Evolutionary conservation across 1,140 invertebrate species (phyloP), one percentile per base, ranked within the genome.

Genomic region (Zaprionus ghesquierei): DNA sequence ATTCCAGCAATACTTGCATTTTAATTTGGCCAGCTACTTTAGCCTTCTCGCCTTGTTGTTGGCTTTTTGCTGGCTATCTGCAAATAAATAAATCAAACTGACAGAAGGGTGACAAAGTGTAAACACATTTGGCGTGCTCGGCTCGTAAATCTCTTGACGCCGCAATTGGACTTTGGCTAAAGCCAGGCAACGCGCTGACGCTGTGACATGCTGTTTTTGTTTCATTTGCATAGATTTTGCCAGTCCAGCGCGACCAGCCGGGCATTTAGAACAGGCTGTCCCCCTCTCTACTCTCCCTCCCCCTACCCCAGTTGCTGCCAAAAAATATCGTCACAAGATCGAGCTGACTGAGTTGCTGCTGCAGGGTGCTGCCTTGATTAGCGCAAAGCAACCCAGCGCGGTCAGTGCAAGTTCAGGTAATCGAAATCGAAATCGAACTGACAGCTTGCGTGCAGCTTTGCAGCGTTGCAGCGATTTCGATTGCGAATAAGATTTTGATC

Each of bases 101-200:
- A 90, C 89, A 90, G 89, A 90, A 90, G 89, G 89, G 89, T 90
- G 89, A 90, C 89, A 90, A 90, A 90, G 89, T 90, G 89, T 90
- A 90, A 90, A 90, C 89, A 90, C 89, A 90, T 89, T 89, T 89
- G 85, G 84, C 84, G 77, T 72, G 80, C 84, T 79, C 80, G 79
- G 69, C 76, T 89, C 84, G 84, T 89, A 89, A 89, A 89, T 89
- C 84, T 89, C 76, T 63, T 23, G 59, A 79, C 72, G 77, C 74
- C 77, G 59, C 77, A 77, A 46, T 79, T 77, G 79, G 84, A 89
- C 77, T 84, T 87, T 87, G 71, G 82, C 82, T 78, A 81, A 79
- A 74, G 63, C 69, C 79, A 82, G 69, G n/a, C n/a, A n/a, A n/a
- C 76, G n/a, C 35, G 12, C 55, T 73, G 75, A 69, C 87, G 69